phyloP scores from a whole-genome alignment of 2,113 vertebrate species.

The Arvicanthis niloticus region DNA sequence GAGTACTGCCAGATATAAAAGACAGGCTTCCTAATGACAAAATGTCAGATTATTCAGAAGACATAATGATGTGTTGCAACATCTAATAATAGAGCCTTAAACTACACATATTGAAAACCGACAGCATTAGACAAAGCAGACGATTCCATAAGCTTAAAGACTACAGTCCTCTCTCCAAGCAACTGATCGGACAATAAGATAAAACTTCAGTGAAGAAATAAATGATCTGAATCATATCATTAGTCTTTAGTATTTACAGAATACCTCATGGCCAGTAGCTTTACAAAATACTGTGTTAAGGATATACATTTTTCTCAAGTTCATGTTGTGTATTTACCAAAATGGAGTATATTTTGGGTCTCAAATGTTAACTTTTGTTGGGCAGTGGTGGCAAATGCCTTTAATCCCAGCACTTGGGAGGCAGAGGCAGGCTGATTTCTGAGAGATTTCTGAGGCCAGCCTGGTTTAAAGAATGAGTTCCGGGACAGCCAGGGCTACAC shows the following conservation, averaged over 20 bases:
- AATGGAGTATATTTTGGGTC: not conserved
- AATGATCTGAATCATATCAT: not conserved
- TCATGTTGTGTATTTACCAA: not conserved
- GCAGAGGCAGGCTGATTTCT: too few species aligned
- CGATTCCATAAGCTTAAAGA: slow-evolving; percentile 3
- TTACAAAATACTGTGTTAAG: not conserved
- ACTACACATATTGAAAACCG: slow-evolving; percentile 32
- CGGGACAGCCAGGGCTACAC: too few species aligned
- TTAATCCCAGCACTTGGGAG: too few species aligned
- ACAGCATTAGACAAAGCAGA: slow-evolving; percentile 24
- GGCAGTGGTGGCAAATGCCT: too few species aligned
- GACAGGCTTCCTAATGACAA: slow-evolving; percentile 48
- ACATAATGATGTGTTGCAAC: slow-evolving; percentile 46
- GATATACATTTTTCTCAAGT: not conserved
- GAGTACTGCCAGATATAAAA: slow-evolving; percentile 32
- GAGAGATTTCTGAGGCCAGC: too few species aligned
- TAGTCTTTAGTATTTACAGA: slow-evolving; percentile 2
- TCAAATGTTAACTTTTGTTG: not conserved
- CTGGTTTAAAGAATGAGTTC: too few species aligned
- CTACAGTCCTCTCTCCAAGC: not conserved
- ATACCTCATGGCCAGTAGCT: not conserved
- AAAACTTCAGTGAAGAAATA: slow-evolving; percentile 28
- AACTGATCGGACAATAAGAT: not conserved
- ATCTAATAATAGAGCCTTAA: slow-evolving; percentile 51
- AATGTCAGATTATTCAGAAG: slow-evolving; percentile 62